These are phyloP conservation scores for Orchestia grillus DNA, from an alignment of 1,140 invertebrate species.

Conservation along the genomic window DNA sequence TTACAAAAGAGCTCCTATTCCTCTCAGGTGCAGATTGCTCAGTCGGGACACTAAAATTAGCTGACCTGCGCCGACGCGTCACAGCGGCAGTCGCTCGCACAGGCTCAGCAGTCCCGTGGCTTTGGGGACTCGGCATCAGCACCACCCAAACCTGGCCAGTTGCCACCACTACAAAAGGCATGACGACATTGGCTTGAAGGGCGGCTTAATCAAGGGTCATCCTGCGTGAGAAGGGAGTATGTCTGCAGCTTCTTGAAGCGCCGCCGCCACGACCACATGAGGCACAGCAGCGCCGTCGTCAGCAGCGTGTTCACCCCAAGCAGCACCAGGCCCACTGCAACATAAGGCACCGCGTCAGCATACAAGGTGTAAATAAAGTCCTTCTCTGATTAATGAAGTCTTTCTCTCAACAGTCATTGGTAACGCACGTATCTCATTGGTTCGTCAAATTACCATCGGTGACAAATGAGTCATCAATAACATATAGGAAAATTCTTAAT, in stretches of 20 bases:
- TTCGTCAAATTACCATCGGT: too few relatives aligned
- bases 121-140: too few relatives aligned
- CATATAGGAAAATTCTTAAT: too few relatives aligned
- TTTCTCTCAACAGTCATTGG: too few relatives aligned
- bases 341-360: background rate
- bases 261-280: conserved; percentile 10
- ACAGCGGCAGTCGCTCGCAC: background rate
- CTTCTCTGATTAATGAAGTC: too few relatives aligned
- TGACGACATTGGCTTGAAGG: background rate
- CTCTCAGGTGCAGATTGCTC: background rate
- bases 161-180: background rate
- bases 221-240: conserved; percentile 9
- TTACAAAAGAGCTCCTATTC: background rate
- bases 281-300: background rate
- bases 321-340: conserved; percentile 11
- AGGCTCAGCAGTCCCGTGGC: too few relatives aligned
- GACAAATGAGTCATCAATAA: too few relatives aligned
- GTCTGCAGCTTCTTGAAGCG: conserved; percentile 8
- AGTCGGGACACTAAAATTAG: background rate
- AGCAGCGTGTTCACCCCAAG: background rate
- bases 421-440: too few relatives aligned
- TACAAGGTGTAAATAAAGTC: background rate
- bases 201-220: background rate
- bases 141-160: background rate
- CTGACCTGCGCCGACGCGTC: background rate